phyloP scores from a whole-genome alignment of 2,113 vertebrate species.

The Pluvialis apricaria region DNA sequence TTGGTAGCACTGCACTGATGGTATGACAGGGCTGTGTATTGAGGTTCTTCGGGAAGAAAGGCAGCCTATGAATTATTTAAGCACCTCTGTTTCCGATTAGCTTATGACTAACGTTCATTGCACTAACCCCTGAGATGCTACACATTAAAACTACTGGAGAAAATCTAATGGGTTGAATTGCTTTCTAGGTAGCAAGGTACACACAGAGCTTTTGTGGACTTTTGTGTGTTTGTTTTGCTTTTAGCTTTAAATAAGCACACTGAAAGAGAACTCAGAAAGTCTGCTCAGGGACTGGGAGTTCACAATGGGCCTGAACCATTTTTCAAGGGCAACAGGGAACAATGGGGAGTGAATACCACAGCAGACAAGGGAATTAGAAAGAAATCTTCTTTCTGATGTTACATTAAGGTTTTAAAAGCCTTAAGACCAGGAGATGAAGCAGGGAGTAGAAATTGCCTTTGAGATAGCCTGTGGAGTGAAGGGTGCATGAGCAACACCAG shows the following conservation, averaged over 20 bases:
- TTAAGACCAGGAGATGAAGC: neutral
- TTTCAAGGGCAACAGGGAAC: neutral
- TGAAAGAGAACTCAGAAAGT: neutral
- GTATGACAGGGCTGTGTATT: neutral
- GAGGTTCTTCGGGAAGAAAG: neutral
- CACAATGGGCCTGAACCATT: neutral
- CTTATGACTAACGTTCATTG: constrained; percentile 27
- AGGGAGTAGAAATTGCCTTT: neutral
- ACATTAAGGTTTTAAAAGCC: constrained; percentile 20
- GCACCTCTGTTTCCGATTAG: constrained; percentile 41
- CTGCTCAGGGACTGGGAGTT: neutral
- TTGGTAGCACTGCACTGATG: neutral
- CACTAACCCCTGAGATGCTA: neutral
- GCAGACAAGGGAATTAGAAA: neutral
- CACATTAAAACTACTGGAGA: neutral
- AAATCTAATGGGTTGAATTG: constrained; percentile 52
- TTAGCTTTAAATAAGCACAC: constrained; percentile 33
- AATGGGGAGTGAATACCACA: neutral
- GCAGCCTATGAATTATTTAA: constrained; percentile 54
- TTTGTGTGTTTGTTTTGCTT: constrained; percentile 37
- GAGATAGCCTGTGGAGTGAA: neutral
- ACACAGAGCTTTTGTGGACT: constrained; percentile 41
- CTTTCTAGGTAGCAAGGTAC: constrained; percentile 55
- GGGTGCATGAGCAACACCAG: neutral
- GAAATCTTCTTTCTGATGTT: constrained; percentile 11